These are phyloP conservation scores for Drosophila parabipectinata DNA, from an alignment of 1,140 invertebrate genomes.

Conservation along the genomic window DNA sequence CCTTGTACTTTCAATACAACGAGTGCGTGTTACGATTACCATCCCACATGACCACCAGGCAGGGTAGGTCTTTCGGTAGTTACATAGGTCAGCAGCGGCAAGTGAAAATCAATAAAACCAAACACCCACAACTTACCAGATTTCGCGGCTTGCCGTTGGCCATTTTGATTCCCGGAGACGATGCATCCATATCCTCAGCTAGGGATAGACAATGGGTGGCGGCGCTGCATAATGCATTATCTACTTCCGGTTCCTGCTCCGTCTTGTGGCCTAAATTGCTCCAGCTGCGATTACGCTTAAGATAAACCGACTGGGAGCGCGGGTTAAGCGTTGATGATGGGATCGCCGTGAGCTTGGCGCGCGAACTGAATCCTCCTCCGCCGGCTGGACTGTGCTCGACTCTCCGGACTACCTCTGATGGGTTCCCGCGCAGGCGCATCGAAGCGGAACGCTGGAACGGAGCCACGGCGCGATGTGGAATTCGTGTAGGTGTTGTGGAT, in stretches of 20 bases:
- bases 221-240: conserved; percentile 57
- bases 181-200: conserved; percentile 28
- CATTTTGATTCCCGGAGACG: conserved; percentile 30
- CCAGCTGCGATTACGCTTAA: conserved; percentile 68
- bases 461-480: conserved; percentile 56
- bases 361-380: conserved; percentile 62
- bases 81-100: conserved; percentile 67
- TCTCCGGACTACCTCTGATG: conserved; percentile 33
- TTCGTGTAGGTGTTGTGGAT: conserved; percentile 57
- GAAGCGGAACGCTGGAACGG: conserved; percentile 62
- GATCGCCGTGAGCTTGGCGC: conserved; percentile 65
- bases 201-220: conserved; percentile 43
- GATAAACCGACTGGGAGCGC: conserved; percentile 16
- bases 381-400: conserved; percentile 9
- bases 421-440: conserved; percentile 70
- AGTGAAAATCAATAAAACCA: conserved; percentile 64
- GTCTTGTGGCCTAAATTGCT: conserved; percentile 63
- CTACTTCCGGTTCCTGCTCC: conserved; percentile 40
- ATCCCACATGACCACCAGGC: neutral
- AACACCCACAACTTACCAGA: conserved; percentile 63
- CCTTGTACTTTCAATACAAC: conserved; percentile 15
- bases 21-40: conserved; percentile 9
- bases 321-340: conserved; percentile 45
- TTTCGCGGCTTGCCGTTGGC: conserved; percentile 65
- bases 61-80: conserved; percentile 41